Percentiles rank a stretch among this genome's conserved stretches.
phyloP scores from a whole-genome alignment of 1,140 invertebrate genomes.

The Pseudomyrmex flavicornis region DNA sequence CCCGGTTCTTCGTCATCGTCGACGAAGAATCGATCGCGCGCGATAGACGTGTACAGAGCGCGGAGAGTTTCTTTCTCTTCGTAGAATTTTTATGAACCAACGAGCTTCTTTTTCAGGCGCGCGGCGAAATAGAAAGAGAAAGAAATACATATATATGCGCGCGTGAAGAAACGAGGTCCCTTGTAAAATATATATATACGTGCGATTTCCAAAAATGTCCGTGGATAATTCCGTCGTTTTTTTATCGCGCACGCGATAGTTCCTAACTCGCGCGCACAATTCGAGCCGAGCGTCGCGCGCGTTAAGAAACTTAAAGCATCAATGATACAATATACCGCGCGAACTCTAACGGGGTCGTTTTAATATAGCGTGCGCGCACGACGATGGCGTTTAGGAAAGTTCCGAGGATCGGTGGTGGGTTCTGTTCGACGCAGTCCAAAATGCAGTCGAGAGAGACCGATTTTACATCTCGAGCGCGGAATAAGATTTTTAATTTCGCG shows the following conservation, averaged over 20 bases:
- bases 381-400: not conserved
- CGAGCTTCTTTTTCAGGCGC: slow-evolving; percentile 66
- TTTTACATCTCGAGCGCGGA: not conserved
- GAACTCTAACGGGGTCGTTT: slow-evolving; percentile 18
- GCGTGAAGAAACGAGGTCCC: slow-evolving; percentile 56
- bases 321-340: slow-evolving; percentile 23
- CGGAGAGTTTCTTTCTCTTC: slow-evolving; percentile 63
- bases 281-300: slow-evolving; percentile 16
- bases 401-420: not conserved
- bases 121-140: slow-evolving; percentile 5
- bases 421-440: not conserved
- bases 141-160: slow-evolving; percentile 10
- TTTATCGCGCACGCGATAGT: slow-evolving; percentile 7
- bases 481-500: not conserved
- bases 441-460: not conserved
- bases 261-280: too few relatives aligned
- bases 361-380: slow-evolving; percentile 22
- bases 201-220: slow-evolving; percentile 60
- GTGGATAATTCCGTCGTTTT: slow-evolving; percentile 48
- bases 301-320: slow-evolving; percentile 41
- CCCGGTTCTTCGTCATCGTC: slow-evolving; percentile 25
- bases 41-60: slow-evolving; percentile 41
- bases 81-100: slow-evolving; percentile 70
- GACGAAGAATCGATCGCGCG: slow-evolving; percentile 64
- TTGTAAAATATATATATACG: slow-evolving; percentile 43